These are phyloP conservation scores for Lagodon rhomboides DNA, from an alignment of 2,797 vertebrate genomes.

Conservation along the genomic window DNA sequence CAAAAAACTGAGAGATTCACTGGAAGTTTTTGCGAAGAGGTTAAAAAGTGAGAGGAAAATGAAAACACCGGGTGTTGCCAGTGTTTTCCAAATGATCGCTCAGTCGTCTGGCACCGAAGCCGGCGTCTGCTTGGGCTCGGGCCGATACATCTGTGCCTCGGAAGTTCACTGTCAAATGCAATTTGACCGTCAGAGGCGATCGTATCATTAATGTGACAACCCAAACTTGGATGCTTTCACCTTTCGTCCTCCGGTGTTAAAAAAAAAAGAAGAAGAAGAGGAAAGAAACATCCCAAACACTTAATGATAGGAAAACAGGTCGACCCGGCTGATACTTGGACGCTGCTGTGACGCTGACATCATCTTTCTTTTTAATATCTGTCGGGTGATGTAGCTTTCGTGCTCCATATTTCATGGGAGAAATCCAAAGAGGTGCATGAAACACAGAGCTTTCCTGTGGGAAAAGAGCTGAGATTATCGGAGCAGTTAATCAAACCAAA, in stretches of 20 bases:
- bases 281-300: constrained; percentile 55
- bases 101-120: constrained; percentile 69
- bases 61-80: constrained; percentile 73
- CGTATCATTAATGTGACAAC: constrained; percentile 78
- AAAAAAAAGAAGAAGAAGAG: background rate
- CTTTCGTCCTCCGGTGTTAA: constrained; percentile 60
- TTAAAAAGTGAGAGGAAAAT: constrained; percentile 70
- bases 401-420: constrained; percentile 50
- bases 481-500: constrained; percentile 55
- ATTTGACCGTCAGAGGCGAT: constrained; percentile 71
- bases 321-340: constrained; percentile 37
- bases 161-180: constrained; percentile 79
- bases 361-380: constrained; percentile 54
- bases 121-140: constrained; percentile 66
- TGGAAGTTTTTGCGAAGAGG: constrained; percentile 66
- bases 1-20: constrained; percentile 9
- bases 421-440: constrained; percentile 19
- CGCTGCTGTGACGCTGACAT: constrained; percentile 15
- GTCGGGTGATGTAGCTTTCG: constrained; percentile 35
- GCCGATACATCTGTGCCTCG: constrained; percentile 78
- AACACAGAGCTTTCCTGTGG: constrained; percentile 48
- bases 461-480: constrained; percentile 50
- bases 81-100: constrained; percentile 77
- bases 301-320: constrained; percentile 35
- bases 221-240: constrained; percentile 65